These are phyloP conservation scores for Paguma larvata DNA, from an alignment of 2,797 vertebrate genomes.

Conservation along the genomic window DNA sequence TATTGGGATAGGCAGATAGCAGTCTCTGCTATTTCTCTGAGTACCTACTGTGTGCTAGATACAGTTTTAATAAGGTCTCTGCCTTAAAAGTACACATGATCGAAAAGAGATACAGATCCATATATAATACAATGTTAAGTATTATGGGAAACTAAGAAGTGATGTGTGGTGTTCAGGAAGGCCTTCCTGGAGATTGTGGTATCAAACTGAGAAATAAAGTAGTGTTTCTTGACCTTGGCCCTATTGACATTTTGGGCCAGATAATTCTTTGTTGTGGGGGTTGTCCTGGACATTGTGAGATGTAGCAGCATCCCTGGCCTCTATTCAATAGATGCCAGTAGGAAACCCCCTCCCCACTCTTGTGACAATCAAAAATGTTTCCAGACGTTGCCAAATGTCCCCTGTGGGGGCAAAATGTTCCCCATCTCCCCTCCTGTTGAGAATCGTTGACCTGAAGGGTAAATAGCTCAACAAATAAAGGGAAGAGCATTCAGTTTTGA, in stretches of 20 bases:
- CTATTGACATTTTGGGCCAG: background rate
- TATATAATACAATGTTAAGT: background rate
- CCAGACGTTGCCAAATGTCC: background rate
- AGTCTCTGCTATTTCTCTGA: background rate
- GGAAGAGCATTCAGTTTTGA: background rate
- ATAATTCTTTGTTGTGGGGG: background rate
- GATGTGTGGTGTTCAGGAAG: background rate
- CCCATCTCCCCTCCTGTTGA: background rate
- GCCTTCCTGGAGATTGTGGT: background rate
- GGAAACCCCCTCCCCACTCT: background rate
- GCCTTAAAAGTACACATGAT: background rate
- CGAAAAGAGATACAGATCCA: background rate
- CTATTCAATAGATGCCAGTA: background rate
- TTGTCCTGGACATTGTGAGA: background rate
- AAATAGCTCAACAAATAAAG: background rate
- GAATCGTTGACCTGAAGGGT: background rate
- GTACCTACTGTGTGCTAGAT: background rate
- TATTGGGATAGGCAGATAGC: background rate
- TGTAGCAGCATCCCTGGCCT: background rate
- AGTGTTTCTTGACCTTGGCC: background rate
- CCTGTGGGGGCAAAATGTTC: background rate
- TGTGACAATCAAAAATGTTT: background rate
- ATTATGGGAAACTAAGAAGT: background rate
- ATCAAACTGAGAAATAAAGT: background rate
- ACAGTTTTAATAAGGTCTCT: background rate